Evolutionary conservation across 2,113 vertebrate genomes (phyloP), one percentile per base, ranked within the genome.

Genomic region (Arvicanthis niloticus): DNA sequence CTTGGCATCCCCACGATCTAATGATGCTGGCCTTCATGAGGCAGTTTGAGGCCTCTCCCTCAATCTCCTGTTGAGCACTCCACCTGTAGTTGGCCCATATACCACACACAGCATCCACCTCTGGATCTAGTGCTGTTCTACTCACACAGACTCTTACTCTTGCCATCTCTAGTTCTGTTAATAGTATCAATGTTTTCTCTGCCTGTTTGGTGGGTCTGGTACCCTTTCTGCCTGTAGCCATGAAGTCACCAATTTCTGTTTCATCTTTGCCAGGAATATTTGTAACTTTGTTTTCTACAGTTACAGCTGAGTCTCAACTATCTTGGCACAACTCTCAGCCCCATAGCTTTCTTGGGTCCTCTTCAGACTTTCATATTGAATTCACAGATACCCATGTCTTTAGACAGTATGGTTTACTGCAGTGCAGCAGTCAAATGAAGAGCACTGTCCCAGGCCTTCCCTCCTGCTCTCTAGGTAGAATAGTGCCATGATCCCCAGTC

Each of bases 221-320:
- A 56, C n/a, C 68, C 19, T 60, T 62, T 60, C n/a, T 45, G 58
- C 24, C 37, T 76, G 53, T 31, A 53, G 19, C 53, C 26, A 22
- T 2, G 31, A 37, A 65, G 56, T 91, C 68, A 82, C 56, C 87
- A 48, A n/a, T 80, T 81, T 12, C 58, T 51, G 13, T 51, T 26
- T 37, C n/a, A 65, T 42, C 26, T 80, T 68, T 76, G 26, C 73
- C 73, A 94, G 70, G 90, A 84, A 65, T 72, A 96, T 40, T 78
- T 87, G 37, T 67, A 91, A 94, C 17, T 37, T 91, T 73, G 91
- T 78, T 87, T 76, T 51, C 40, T 70, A 76, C 48, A 40, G 15
- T 40, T 76, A 72, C 67, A 37, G 22, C 34, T 2, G 34, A 76
- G 56, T 75, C 42, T 95, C 86, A 77, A 75, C 37, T 65, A 91